These are phyloP conservation scores for Drosophila limbata DNA, from an alignment of 2,888 invertebrate genomes.

Conservation along the genomic window DNA sequence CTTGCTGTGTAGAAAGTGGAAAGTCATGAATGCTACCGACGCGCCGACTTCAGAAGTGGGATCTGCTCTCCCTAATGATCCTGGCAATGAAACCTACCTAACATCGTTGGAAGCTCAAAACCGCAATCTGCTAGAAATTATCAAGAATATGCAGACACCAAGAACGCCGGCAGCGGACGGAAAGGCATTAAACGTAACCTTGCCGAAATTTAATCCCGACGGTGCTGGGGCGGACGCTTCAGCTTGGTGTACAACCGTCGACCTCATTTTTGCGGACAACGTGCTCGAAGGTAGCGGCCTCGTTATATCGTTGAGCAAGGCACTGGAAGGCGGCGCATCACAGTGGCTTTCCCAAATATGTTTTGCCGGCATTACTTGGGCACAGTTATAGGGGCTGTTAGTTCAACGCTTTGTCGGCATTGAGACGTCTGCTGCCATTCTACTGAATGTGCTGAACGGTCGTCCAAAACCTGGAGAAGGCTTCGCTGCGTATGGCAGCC, in stretches of 20 bases:
- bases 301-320: background rate
- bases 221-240: slow-evolving; percentile 3
- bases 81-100: too few species aligned
- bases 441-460: background rate
- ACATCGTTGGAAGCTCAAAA: background rate
- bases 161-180: slow-evolving; percentile 9
- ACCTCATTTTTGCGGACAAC: background rate
- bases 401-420: too few species aligned
- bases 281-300: background rate
- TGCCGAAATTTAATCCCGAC: slow-evolving; percentile 8
- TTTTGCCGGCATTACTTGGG: too few species aligned
- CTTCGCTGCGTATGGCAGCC: slow-evolving; percentile 14
- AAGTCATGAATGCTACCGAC: too few species aligned
- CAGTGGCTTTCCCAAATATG: too few species aligned
- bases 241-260: slow-evolving; percentile 7
- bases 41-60: background rate
- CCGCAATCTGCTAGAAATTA: slow-evolving; percentile 13
- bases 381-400: too few species aligned
- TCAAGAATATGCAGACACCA: slow-evolving; percentile 4
- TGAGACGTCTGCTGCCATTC: too few species aligned
- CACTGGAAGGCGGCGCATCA: too few species aligned
- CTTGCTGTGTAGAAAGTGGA: too few species aligned
- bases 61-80: background rate
- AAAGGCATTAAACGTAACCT: background rate
- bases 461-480: slow-evolving; percentile 18